Percentiles rank a stretch among this genome's conserved stretches.
Evolutionary conservation across 1,140 invertebrate genomes (phyloP).

Genomic region (Coelopa frigida): DNA sequence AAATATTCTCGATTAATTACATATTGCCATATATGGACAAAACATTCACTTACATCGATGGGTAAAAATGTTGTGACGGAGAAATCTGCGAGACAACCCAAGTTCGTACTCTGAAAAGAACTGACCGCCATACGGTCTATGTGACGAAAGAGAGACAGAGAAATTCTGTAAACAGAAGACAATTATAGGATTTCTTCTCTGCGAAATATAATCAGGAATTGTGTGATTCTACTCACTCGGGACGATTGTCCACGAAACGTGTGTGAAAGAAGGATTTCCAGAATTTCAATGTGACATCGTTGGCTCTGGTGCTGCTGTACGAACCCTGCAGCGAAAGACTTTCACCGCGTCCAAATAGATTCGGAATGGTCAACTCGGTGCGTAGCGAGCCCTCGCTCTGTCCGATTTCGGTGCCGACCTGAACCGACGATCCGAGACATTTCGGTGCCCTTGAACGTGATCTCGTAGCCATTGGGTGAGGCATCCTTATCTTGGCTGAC

Average conservation of each 20-base stretch:
- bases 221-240: conserved; percentile 28
- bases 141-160: conserved; percentile 38
- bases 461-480: conserved; percentile 38
- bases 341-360: conserved; percentile 39
- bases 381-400: conserved; percentile 41
- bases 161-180: conserved; percentile 24
- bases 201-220: not conserved
- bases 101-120: conserved; percentile 33
- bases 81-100: conserved; percentile 33
- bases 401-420: conserved; percentile 40
- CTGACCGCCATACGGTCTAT: conserved; percentile 33
- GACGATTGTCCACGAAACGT: conserved; percentile 34
- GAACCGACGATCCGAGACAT: conserved; percentile 35
- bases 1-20: too few species aligned
- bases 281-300: conserved; percentile 39
- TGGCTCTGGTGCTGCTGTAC: conserved; percentile 36
- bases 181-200: too few species aligned
- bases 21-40: too few species aligned
- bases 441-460: conserved; percentile 37
- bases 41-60: conserved; percentile 28
- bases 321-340: conserved; percentile 39
- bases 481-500: conserved; percentile 33
- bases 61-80: conserved; percentile 30
- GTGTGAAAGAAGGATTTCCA: conserved; percentile 44
- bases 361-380: conserved; percentile 35